These are phyloP conservation scores for Argyresthia goedartella DNA, from an alignment of 2,888 invertebrate genomes.

Conservation along the genomic window DNA sequence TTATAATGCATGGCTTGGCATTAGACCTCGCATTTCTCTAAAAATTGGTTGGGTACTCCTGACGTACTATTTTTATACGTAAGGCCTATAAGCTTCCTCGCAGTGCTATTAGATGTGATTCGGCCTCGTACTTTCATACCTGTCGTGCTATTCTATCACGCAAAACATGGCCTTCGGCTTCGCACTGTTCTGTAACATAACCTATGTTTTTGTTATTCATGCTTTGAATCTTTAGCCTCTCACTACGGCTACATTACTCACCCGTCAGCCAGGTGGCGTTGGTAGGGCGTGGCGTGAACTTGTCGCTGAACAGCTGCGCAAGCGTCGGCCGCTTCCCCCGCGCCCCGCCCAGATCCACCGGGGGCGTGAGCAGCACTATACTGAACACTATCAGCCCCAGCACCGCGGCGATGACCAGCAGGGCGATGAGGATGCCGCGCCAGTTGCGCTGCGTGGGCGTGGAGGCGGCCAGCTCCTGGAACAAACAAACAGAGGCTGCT, in stretches of 20 bases:
- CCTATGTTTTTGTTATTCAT: too few species aligned
- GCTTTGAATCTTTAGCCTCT: too few species aligned
- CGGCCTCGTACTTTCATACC: too few species aligned
- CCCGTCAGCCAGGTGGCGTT: conserved; percentile 46
- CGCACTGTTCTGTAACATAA: too few species aligned
- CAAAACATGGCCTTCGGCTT: too few species aligned
- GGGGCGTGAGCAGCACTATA: conserved; percentile 89
- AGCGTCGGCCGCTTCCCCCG: conserved; percentile 78
- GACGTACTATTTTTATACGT: too few species aligned
- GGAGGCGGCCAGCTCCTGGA: conserved; percentile 83
- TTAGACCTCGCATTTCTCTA: too few species aligned
- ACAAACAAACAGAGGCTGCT: background rate
- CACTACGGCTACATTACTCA: conserved; percentile 16
- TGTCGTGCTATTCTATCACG: too few species aligned
- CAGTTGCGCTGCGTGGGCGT: conserved; percentile 85
- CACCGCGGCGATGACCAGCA: conserved; percentile 90
- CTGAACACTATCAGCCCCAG: conserved; percentile 92
- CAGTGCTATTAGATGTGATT: too few species aligned
- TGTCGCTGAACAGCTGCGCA: conserved; percentile 1
- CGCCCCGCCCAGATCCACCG: conserved; percentile 77
- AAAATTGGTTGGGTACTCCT: too few species aligned
- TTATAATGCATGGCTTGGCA: too few species aligned
- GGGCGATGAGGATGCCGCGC: conserved; percentile 92
- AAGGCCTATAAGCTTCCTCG: too few species aligned
- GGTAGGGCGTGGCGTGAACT: background rate